These are phyloP conservation scores for Cyphomyrmex costatus DNA, from an alignment of 1,140 invertebrate species.

Conservation along the genomic window DNA sequence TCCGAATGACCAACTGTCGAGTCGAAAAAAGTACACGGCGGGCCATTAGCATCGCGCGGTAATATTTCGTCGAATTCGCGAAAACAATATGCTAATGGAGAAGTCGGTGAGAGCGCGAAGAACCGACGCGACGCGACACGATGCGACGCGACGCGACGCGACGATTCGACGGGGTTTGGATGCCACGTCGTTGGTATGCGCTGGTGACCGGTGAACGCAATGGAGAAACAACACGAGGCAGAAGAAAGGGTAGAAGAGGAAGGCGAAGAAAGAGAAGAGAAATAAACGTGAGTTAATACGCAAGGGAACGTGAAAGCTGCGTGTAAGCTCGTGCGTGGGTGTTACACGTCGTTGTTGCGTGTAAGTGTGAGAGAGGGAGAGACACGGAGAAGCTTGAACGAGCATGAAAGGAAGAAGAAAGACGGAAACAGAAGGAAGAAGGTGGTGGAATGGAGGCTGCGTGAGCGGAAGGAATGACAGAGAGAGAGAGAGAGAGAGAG, in stretches of 20 bases:
- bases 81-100: conserved; percentile 87
- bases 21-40: conserved; percentile 77
- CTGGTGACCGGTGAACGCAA: conserved; percentile 23
- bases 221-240: conserved; percentile 53
- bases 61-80: conserved; percentile 85
- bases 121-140: conserved; percentile 60
- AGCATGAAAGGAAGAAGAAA: neutral
- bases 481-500: no score
- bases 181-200: conserved; percentile 45
- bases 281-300: conserved; percentile 61
- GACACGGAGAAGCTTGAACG: neutral
- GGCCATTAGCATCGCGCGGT: conserved; percentile 83
- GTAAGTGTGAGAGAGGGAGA: neutral
- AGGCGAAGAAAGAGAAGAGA: conserved; percentile 49
- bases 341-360: conserved; percentile 24
- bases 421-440: conserved; percentile 14
- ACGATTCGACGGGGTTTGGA: conserved; percentile 48
- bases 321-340: conserved; percentile 34
- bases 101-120: conserved; percentile 68
- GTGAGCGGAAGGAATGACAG: conserved; percentile 67
- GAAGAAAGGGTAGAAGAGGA: conserved; percentile 28
- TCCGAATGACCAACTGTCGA: conserved; percentile 86
- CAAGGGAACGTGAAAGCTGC: conserved; percentile 46
- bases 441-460: conserved; percentile 61
- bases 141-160: conserved; percentile 43